Conservation (phyloP, 2,797 vertebrate genomes). For the Bucorvus abyssinicus region DNA sequence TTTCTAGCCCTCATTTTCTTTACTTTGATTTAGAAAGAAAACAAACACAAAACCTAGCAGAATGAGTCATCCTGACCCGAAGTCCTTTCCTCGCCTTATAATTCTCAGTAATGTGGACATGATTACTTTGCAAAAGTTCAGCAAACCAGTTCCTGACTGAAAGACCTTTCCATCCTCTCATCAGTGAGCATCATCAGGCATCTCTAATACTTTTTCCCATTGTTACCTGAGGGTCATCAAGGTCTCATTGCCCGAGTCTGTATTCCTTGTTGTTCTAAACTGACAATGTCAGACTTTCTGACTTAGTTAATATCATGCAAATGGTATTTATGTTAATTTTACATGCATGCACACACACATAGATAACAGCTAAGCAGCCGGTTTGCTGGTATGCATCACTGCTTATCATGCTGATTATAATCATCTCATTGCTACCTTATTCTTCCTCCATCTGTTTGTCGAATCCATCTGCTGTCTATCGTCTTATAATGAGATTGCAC, state of each 20-base stretch:
- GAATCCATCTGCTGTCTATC: conserved; percentile 50
- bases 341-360: background rate
- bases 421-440: conserved; percentile 57
- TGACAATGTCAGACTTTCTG: background rate
- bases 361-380: conserved; percentile 20
- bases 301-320: background rate
- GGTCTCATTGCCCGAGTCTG: background rate
- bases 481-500: conserved; percentile 42
- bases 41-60: background rate
- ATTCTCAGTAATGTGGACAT: background rate
- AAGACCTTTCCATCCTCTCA: background rate
- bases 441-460: conserved; percentile 59
- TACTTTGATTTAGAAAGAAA: background rate
- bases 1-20: background rate
- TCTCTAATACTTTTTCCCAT: background rate
- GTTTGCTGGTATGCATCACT: conserved; percentile 46
- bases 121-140: background rate
- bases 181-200: background rate
- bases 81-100: background rate
- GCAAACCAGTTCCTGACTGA: background rate
- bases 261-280: background rate
- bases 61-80: background rate
- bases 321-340: conserved; percentile 23
- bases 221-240: background rate
- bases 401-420: conserved; percentile 58